Percentiles rank a stretch among this genome's conserved stretches.
phyloP scores from a whole-genome alignment of 2,888 invertebrate species.

The Galerucella pusilla region DNA sequence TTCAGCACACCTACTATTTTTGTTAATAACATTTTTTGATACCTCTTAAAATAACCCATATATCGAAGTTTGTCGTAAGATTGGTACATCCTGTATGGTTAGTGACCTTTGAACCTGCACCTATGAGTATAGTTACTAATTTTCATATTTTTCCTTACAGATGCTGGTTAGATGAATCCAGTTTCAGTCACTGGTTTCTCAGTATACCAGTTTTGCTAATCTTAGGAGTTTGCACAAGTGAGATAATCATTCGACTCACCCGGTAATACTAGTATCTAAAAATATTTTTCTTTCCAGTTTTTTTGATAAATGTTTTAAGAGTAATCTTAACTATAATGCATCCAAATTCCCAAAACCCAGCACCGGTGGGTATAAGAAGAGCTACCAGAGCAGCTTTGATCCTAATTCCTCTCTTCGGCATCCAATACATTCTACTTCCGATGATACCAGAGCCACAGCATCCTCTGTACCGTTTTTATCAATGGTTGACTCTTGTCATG shows the following conservation, averaged over 20 bases:
- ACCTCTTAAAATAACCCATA: too few species aligned
- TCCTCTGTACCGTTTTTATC: constrained; percentile 71
- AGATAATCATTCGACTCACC: constrained; percentile 37
- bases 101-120: too few species aligned
- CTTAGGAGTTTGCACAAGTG: constrained; percentile 71
- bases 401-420: constrained; percentile 80
- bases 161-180: constrained; percentile 76
- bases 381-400: constrained; percentile 79
- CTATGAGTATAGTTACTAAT: neutral
- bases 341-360: constrained; percentile 71
- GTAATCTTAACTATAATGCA: constrained; percentile 74
- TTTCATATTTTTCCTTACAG: constrained; percentile 61
- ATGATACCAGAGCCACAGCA: constrained; percentile 72
- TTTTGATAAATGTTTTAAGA: constrained; percentile 75
- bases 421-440: constrained; percentile 78
- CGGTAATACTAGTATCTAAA: neutral
- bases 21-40: too few species aligned
- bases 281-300: constrained; percentile 65
- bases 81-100: too few species aligned
- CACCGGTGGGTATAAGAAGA: constrained; percentile 71
- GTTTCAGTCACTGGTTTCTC: constrained; percentile 73
- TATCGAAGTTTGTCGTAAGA: too few species aligned
- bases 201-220: constrained; percentile 72
- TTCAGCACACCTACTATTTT: too few species aligned
- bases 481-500: constrained; percentile 74